Conservation (phyloP, 1,140 invertebrate genomes). For the Drosophila biarmipes region DNA sequence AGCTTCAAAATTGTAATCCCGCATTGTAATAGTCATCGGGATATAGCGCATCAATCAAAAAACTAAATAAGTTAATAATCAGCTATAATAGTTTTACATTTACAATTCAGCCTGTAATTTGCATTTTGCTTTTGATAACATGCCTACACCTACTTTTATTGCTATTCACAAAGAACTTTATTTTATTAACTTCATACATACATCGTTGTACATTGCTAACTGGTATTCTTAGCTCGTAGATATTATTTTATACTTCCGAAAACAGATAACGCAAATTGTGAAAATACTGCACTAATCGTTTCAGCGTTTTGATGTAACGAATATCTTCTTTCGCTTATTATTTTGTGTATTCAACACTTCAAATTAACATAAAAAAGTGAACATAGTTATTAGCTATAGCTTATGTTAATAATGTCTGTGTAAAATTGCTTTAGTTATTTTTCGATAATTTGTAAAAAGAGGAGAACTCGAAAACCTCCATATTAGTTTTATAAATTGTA, state of each 20-base stretch:
- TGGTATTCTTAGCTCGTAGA: slow-evolving; percentile 37
- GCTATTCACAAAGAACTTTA: slow-evolving; percentile 12
- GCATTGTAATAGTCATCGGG: slow-evolving; percentile 21
- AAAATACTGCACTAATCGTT: slow-evolving; percentile 1
- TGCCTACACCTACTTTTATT: slow-evolving; percentile 3
- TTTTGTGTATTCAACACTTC: slow-evolving; percentile 27
- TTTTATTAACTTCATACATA: slow-evolving; percentile 3
- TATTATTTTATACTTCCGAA: slow-evolving; percentile 31
- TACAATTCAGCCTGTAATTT: slow-evolving; percentile 18
- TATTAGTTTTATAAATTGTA: slow-evolving; percentile 73
- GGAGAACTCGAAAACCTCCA: slow-evolving; percentile 35
- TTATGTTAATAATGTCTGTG: slow-evolving; percentile 55
- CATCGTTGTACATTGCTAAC: slow-evolving; percentile 37
- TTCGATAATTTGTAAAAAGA: slow-evolving; percentile 74
- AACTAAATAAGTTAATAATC: slow-evolving; percentile 4
- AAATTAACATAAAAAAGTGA: slow-evolving; percentile 16
- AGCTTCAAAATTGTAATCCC: slow-evolving; percentile 13
- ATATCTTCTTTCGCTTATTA: slow-evolving; percentile 21
- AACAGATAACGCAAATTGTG: slow-evolving; percentile 15
- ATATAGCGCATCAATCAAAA: slow-evolving; percentile 9
- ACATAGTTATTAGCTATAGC: slow-evolving; percentile 62
- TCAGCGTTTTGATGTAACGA: slow-evolving; percentile 25
- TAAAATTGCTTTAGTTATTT: slow-evolving; percentile 72
- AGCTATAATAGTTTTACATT: slow-evolving; percentile 1
- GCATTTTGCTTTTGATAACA: slow-evolving; percentile 45